Percentiles rank a stretch among this genome's conserved stretches.
Conservation (phyloP, 2,888 invertebrate species). For the Hoplodrina blanda region DNA sequence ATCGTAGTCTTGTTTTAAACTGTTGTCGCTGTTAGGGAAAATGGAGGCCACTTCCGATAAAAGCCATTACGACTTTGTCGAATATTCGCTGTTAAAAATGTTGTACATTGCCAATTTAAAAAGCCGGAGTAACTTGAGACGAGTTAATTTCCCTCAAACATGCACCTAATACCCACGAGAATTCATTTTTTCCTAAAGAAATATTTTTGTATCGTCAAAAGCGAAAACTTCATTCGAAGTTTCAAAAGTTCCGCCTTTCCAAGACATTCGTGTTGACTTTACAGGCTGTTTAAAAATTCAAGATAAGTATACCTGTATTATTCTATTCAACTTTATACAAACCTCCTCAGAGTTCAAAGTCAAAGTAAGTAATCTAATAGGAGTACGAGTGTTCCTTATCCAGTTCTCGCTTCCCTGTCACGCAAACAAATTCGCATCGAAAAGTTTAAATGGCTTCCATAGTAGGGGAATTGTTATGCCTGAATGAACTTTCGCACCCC, state of each 20-base stretch:
- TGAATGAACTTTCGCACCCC: conserved; percentile 77
- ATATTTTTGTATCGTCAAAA: conserved; percentile 41
- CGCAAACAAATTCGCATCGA: conserved; percentile 61
- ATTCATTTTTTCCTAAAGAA: conserved; percentile 21
- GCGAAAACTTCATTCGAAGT: conserved; percentile 28
- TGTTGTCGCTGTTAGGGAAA: neutral
- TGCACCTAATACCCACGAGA: conserved; percentile 3
- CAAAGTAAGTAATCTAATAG: conserved; percentile 38
- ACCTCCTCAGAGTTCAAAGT: conserved; percentile 35
- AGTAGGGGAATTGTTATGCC: conserved; percentile 74
- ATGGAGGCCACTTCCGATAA: neutral
- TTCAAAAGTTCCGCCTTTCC: conserved; percentile 23
- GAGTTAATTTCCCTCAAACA: conserved; percentile 23
- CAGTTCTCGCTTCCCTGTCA: conserved; percentile 56
- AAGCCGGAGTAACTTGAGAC: neutral
- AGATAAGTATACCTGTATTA: conserved; percentile 46
- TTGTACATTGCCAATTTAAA: neutral
- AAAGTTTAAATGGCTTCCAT: conserved; percentile 70
- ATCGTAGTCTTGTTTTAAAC: neutral
- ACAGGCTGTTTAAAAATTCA: conserved; percentile 32
- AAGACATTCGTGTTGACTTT: conserved; percentile 44
- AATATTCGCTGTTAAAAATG: conserved; percentile 1
- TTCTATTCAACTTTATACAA: conserved; percentile 44
- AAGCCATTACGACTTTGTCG: conserved; percentile 1
- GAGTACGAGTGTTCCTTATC: conserved; percentile 30